Base-by-base conservation (phyloP, 2,113 vertebrate genomes). In the Actenoides lindsayi region DNA sequence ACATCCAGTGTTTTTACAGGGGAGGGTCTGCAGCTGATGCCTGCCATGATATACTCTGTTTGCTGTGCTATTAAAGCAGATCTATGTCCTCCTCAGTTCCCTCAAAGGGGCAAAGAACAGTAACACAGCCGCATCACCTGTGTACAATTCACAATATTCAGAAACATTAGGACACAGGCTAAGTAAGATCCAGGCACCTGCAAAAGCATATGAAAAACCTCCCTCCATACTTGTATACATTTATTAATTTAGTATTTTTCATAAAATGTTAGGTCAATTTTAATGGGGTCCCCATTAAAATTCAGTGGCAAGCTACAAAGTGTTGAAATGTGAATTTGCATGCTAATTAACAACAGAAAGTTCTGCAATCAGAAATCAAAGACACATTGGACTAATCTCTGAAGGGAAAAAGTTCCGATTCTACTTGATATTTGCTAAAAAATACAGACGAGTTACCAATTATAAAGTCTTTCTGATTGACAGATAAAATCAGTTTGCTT, bases 401-500 rank as follows among this genome's bases (percentile, higher is more conserved):
- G 75, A 83, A 77, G 82, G 59, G 28, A 69, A 90, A 44, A 89
- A 65, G 30, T 84, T 78, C 57, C 85, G 70, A 91, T 95, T 94
- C 54, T 88, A 67, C 78, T 77, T 87, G 44, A 67, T 85, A 85
- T 90, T 95, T 96, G 41, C 54, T 88, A 59, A 90, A 94, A 94
- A 50, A 42, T 73, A 69, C 42, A 63, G 87, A 69, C 23, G 20
- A 87, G 41, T 41, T 54, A 42, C 78, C 82, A 91, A 88, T 88
- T 94, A 76, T 54, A 69, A 89, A 87, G 53, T 35, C 33, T 86
- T 63, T 56, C 24, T 96, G 78, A 76, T 33, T 87, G 91, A 79
- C 84, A 95, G 87, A 88, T 83, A 88, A 91, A 93, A 88, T 88
- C 91, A 83, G 25, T 53, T 78, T 65, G 41, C 41, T 56, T 91